Percentiles rank a stretch among this genome's conserved stretches.
Evolutionary conservation across 2,888 invertebrate genomes (phyloP).

Genomic region (Ariolimax columbianus): DNA sequence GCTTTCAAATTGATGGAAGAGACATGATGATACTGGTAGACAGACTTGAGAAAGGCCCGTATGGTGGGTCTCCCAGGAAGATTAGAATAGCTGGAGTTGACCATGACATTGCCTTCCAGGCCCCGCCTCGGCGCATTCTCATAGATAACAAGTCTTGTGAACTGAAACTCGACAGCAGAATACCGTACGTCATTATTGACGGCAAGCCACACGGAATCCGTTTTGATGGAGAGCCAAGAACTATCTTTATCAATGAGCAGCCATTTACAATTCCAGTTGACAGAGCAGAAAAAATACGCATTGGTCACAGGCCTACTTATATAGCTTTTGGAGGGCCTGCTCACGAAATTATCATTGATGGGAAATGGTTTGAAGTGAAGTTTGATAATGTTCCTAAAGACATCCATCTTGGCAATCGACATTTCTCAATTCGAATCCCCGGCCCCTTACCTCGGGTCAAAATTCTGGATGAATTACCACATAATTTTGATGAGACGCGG

Average conservation of each 20-base stretch:
- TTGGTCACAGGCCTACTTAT: constrained; percentile 69
- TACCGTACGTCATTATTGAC: constrained; percentile 77
- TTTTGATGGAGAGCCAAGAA: constrained; percentile 94
- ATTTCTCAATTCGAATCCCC: constrained; percentile 86
- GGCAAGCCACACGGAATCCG: constrained; percentile 83
- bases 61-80: constrained; percentile 89
- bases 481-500: constrained; percentile 50
- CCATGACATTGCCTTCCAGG: constrained; percentile 87
- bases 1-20: constrained; percentile 89
- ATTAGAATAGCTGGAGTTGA: constrained; percentile 88
- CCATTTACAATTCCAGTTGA: constrained; percentile 81
- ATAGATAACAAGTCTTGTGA: constrained; percentile 81
- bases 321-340: constrained; percentile 78
- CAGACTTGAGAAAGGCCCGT: constrained; percentile 84
- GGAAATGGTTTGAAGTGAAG: constrained; percentile 85
- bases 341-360: constrained; percentile 78
- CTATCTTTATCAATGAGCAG: constrained; percentile 91
- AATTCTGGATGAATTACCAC: constrained; percentile 81
- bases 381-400: constrained; percentile 92
- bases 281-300: constrained; percentile 80
- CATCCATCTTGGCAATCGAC: constrained; percentile 88
- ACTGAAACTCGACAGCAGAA: constrained; percentile 69
- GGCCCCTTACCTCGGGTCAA: constrained; percentile 96
- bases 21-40: constrained; percentile 90
- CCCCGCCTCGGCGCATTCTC: constrained; percentile 94